Conservation (phyloP, 53 echinoderm and acorn worm genomes). For the Actinopyga echinites region DNA sequence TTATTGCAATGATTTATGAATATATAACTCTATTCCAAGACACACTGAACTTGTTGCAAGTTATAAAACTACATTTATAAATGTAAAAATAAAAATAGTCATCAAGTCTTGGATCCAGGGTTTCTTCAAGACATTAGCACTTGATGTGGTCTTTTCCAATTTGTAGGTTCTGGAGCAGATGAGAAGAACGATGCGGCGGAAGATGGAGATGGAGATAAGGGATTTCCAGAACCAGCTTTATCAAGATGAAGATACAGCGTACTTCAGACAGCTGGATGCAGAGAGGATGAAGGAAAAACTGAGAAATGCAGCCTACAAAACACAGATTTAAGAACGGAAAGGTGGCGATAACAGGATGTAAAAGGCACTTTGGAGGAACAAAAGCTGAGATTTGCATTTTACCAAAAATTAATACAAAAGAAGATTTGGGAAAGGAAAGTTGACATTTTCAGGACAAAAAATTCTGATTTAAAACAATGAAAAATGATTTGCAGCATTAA, state of each 20-base stretch:
- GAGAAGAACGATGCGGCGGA: conserved; percentile 77
- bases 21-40: too few relatives aligned
- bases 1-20: too few relatives aligned
- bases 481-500: too few relatives aligned
- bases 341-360: too few relatives aligned
- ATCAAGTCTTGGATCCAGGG: too few relatives aligned
- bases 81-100: too few relatives aligned
- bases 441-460: too few relatives aligned
- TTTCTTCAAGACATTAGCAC: background rate
- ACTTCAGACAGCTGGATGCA: conserved; percentile 90
- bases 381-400: too few relatives aligned
- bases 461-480: too few relatives aligned
- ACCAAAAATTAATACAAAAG: too few relatives aligned
- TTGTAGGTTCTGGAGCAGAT: conserved; percentile 81
- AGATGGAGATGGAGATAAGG: conserved; percentile 91
- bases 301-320: conserved; percentile 80
- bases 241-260: conserved; percentile 83
- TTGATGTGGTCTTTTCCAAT: background rate
- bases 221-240: conserved; percentile 86
- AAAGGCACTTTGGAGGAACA: too few relatives aligned
- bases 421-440: too few relatives aligned
- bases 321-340: background rate
- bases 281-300: conserved; percentile 77
- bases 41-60: background rate
- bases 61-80: background rate